Percentiles rank a stretch among this genome's conserved stretches.
Conservation (phyloP, 2,797 vertebrate species). For the Meriones psammophilus region DNA sequence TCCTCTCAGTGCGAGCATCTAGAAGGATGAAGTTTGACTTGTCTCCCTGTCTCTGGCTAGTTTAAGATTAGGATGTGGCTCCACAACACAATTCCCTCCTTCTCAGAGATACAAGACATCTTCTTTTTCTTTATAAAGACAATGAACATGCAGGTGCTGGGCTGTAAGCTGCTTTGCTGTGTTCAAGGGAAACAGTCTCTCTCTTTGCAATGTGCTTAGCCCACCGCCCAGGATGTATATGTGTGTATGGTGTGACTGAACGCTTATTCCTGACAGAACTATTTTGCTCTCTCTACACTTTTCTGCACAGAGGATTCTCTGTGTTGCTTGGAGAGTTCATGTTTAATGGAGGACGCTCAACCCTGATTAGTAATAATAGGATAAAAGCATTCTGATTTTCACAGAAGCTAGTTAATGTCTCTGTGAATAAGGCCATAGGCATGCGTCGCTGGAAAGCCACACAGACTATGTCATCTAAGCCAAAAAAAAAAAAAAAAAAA, state of each 20-base stretch:
- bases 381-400: not conserved
- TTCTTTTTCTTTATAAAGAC: constrained; percentile 44
- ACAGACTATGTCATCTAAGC: not conserved
- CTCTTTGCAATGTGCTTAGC: not conserved
- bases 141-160: not conserved
- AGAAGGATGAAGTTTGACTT: not conserved
- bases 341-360: constrained; percentile 11
- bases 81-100: not conserved
- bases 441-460: not conserved
- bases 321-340: constrained; percentile 12
- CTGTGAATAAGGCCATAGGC: not conserved
- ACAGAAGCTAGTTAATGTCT: constrained; percentile 26
- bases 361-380: not conserved
- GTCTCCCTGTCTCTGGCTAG: not conserved
- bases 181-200: not conserved
- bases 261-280: constrained; percentile 17
- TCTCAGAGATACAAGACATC: constrained; percentile 1
- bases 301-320: not conserved
- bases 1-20: constrained; percentile 28
- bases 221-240: not conserved
- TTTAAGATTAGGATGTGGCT: not conserved
- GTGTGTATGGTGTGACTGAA: not conserved
- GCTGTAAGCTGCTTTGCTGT: not conserved
- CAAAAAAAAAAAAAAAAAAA: not conserved
- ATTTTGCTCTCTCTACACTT: constrained; percentile 13